Evolutionary conservation across 2,113 vertebrate genomes (phyloP), one percentile per base, ranked within the genome.

Genomic region (Setophaga petechia): DNA sequence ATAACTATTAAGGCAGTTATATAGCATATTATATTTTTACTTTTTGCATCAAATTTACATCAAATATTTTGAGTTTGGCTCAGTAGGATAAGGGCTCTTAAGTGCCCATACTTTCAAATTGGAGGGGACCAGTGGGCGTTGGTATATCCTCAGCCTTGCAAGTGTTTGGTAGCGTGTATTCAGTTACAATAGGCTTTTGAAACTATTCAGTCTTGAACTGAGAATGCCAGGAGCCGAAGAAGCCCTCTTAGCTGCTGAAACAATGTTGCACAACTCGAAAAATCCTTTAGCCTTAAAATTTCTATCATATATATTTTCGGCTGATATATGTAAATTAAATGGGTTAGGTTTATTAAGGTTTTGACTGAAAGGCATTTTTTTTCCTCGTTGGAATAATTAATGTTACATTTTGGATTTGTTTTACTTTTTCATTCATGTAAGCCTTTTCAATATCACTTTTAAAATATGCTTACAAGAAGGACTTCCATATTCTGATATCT

Each of bases 71-170:
- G 37, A 10, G 9, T 68, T 73, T 6, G 11, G 4, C 2, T 84
- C 24, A 35, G 9, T 31, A 44, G 2, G 8, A 31, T 55, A 46
- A 59, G 7, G 6, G 19, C 41, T 17, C 5, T 75, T 33, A 17
- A 71, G 41, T 87, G 74, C 2, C 2, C 24, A 13, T 21, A 22
- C 4, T 65, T 87, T n/a, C 27, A 78, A 39, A 8, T 1, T 79
- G 25, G 16, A 88, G 57, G 17, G 8, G 10, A 44, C 1, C 5
- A 37, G 16, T 2, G 2, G 5, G 1, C 3, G 0, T 43, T 87
- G 17, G 12, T 37, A n/a, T 75, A 49, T 47, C 17, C 15, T 58
- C 3, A 2, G 7, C 3, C n/a, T 69, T 66, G 30, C 8, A 41
- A 57, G 5, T 12, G 12, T 44, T 87, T 30, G 18, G 6, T 73